Percentiles rank a stretch among this genome's conserved stretches.
These are phyloP conservation scores for Sinocyclocheilus maitianheensis DNA, from an alignment of 2,113 vertebrate genomes.

Conservation along the genomic window DNA sequence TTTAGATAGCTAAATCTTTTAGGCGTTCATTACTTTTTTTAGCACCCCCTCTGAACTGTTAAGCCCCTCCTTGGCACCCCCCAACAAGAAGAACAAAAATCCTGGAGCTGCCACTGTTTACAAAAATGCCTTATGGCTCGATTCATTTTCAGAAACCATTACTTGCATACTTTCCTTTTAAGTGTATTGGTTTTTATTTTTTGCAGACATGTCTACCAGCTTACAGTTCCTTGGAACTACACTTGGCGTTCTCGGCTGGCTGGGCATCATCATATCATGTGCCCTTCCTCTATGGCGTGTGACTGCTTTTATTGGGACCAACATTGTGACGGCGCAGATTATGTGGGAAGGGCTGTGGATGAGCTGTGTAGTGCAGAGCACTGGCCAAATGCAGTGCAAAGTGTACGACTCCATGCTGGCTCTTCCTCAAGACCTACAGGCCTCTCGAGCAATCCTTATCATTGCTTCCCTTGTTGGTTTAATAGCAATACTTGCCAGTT, in stretches of 20 bases:
- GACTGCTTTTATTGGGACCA: slow-evolving; percentile 82
- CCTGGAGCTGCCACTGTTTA: no score
- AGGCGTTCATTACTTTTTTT: no score
- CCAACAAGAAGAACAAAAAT: no score
- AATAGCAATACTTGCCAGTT: slow-evolving; percentile 75
- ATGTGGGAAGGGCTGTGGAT: slow-evolving; percentile 80
- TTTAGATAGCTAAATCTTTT: no score
- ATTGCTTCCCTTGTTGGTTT: slow-evolving; percentile 75
- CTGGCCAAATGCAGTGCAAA: slow-evolving; percentile 78
- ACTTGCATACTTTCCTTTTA: no score
- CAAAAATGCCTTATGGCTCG: no score
- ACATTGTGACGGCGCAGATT: slow-evolving; percentile 67
- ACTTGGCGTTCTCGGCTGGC: slow-evolving; percentile 77
- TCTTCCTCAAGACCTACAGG: slow-evolving; percentile 79
- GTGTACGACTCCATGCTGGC: slow-evolving; percentile 80
- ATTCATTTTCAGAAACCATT: no score
- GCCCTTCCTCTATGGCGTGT: slow-evolving; percentile 81
- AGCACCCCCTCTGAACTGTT: no score
- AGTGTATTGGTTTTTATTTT: background rate
- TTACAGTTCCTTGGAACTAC: slow-evolving; percentile 78
- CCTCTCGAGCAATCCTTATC: slow-evolving; percentile 77
- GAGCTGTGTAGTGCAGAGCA: slow-evolving; percentile 79
- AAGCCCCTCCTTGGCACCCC: no score
- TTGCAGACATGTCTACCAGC: slow-evolving; percentile 72
- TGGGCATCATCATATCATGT: slow-evolving; percentile 78